Percentiles rank a stretch among this genome's conserved stretches.
These are phyloP conservation scores for Maccullochella peelii DNA, from an alignment of 2,113 vertebrate species.

Conservation along the genomic window DNA sequence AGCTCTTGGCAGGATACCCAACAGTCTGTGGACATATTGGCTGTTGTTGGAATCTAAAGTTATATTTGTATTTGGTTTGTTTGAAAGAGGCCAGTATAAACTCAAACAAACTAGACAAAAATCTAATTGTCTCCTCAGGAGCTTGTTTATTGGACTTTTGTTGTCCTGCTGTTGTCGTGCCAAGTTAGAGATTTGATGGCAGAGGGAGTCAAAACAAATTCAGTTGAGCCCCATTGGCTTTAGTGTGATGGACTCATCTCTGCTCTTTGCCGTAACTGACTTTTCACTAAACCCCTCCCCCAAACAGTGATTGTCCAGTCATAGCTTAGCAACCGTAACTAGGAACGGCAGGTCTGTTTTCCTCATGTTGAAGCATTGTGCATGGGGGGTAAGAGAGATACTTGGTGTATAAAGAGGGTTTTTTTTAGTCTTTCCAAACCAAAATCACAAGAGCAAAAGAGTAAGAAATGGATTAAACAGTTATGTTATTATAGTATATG, in stretches of 20 bases:
- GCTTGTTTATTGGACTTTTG: conserved; percentile 9
- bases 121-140: background rate
- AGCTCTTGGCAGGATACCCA: background rate
- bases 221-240: conserved; percentile 4
- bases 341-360: background rate
- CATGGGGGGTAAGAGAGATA: background rate
- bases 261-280: background rate
- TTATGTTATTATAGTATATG: too few species aligned
- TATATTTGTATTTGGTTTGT: background rate
- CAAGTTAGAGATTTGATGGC: conserved; percentile 6
- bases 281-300: background rate
- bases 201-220: conserved; percentile 10
- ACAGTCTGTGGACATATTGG: background rate
- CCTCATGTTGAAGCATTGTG: background rate
- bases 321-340: background rate
- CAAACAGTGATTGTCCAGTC: background rate
- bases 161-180: background rate
- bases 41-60: background rate
- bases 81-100: background rate
- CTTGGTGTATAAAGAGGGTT: background rate
- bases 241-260: background rate
- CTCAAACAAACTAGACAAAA: background rate
- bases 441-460: background rate
- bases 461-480: background rate
- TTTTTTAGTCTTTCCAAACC: background rate